Conservation (phyloP, 2,888 invertebrate genomes). For the Rotaria magnacalcarata region DNA sequence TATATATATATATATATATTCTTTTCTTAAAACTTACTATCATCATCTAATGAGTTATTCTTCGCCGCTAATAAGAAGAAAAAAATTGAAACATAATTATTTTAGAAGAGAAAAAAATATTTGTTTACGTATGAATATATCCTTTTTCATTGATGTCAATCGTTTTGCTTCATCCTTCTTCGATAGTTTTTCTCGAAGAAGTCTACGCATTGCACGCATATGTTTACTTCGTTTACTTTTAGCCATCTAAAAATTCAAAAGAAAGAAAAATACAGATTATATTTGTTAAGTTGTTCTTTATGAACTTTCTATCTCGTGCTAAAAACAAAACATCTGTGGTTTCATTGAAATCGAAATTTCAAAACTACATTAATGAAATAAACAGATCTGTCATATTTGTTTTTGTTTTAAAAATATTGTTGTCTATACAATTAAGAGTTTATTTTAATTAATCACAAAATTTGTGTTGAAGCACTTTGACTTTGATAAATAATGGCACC, state of each 20-base stretch:
- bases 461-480: conserved; percentile 64
- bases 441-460: not conserved
- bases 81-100: no score
- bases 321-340: not conserved
- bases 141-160: not conserved
- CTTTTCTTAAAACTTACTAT: no score
- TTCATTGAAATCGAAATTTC: not conserved
- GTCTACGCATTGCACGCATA: no score
- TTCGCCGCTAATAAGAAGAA: no score
- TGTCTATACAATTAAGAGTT: not conserved
- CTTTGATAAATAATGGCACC: conserved; percentile 71
- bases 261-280: not conserved
- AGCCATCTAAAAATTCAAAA: not conserved
- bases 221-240: not conserved
- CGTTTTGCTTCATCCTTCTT: not conserved
- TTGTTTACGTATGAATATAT: not conserved
- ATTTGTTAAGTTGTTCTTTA: not conserved
- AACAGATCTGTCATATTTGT: not conserved
- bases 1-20: no score
- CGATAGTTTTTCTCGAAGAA: no score
- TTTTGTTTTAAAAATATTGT: not conserved
- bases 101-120: no score
- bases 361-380: not conserved
- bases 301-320: not conserved
- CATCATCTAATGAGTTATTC: no score